phyloP scores from a whole-genome alignment of 2,888 invertebrate species.

The Protonemura montana region DNA sequence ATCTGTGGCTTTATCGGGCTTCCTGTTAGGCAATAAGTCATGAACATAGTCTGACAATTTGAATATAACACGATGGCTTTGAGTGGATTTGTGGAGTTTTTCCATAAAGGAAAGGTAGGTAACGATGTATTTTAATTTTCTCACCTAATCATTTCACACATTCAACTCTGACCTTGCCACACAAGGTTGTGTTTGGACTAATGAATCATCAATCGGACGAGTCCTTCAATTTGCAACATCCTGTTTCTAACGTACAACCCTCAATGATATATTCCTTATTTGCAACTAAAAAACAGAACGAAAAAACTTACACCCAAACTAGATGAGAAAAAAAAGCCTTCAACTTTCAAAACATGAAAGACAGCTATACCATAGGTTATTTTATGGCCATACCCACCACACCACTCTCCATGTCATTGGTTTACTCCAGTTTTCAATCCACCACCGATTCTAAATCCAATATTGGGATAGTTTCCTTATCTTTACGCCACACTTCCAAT shows the following conservation, averaged over 20 bases:
- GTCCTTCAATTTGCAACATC: not conserved
- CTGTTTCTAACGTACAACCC: not conserved
- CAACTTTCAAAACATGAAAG: no score
- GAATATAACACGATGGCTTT: constrained; percentile 64
- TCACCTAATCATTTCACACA: not conserved
- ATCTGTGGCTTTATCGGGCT: not conserved
- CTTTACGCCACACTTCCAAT: no score
- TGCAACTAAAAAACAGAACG: no score
- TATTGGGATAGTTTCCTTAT: no score
- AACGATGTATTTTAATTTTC: not conserved
- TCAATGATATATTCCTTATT: not conserved
- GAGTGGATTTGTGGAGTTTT: constrained; percentile 77
- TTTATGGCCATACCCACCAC: no score
- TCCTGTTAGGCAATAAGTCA: not conserved
- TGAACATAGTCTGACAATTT: not conserved
- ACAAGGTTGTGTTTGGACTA: constrained; percentile 26
- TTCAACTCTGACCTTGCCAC: constrained; percentile 7
- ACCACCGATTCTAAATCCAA: no score
- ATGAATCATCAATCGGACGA: not conserved
- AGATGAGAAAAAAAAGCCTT: no score
- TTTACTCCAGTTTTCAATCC: no score
- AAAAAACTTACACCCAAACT: no score
- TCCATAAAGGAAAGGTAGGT: constrained; percentile 77
- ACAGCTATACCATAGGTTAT: no score
- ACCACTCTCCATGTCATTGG: no score